A percentile compares a stretch with the other conserved stretches of the same genome.
phyloP scores from a whole-genome alignment of 2,113 vertebrate species.

The Alethe castanea region DNA sequence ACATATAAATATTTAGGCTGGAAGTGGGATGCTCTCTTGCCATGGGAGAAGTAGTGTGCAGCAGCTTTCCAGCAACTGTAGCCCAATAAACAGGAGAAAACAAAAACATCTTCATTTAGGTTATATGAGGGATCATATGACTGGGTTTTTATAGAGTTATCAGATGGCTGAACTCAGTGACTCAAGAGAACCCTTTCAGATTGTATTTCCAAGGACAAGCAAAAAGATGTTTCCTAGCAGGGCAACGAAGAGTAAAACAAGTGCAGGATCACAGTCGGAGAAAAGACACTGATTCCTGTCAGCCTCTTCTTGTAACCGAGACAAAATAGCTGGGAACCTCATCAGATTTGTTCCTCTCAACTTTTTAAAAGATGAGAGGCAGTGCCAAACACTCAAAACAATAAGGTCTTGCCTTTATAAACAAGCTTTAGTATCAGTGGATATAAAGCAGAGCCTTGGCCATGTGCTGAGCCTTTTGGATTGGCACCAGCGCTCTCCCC shows the following conservation, averaged over 20 bases:
- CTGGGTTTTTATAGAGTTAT: background rate
- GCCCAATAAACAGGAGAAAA: constrained; percentile 12
- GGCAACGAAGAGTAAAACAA: background rate
- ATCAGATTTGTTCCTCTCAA: constrained; percentile 42
- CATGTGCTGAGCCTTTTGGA: constrained; percentile 55
- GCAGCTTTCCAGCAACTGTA: background rate
- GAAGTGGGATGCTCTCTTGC: background rate
- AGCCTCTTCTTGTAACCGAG: background rate
- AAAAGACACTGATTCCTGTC: background rate
- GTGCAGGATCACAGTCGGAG: background rate
- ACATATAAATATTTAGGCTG: constrained; percentile 9
- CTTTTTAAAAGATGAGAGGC: constrained; percentile 47
- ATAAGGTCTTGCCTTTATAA: constrained; percentile 64
- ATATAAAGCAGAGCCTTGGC: constrained; percentile 63
- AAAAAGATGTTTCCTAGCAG: constrained; percentile 5
- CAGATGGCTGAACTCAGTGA: background rate
- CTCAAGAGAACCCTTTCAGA: background rate
- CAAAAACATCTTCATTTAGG: background rate
- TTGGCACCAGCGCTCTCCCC: constrained; percentile 19
- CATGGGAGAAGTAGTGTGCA: constrained; percentile 1
- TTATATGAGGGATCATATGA: background rate
- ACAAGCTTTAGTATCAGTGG: constrained; percentile 54
- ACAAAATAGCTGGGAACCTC: constrained; percentile 58
- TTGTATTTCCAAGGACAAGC: background rate
- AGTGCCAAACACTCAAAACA: constrained; percentile 57